A percentile compares a stretch with the other conserved stretches of the same genome.
Conservation (phyloP, 2,113 vertebrate species). For the Gallinago paraguaiae region DNA sequence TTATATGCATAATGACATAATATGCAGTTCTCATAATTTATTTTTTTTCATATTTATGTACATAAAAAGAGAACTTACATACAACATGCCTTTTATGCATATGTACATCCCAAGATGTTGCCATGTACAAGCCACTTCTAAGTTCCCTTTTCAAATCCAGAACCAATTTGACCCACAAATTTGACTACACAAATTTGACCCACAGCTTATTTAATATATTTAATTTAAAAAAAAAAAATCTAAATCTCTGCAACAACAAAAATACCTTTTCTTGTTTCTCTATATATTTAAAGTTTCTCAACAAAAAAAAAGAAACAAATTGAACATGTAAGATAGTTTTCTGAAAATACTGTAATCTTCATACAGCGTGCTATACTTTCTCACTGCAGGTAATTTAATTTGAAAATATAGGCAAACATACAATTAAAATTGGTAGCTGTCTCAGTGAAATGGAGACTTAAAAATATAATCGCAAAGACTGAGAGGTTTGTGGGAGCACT, state of each 20-base stretch:
- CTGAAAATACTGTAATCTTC: neutral
- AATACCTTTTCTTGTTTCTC: neutral
- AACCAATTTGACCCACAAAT: neutral
- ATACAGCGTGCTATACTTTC: neutral
- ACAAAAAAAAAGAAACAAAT: neutral
- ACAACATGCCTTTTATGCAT: neutral
- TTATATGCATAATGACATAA: neutral
- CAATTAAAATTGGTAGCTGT: neutral
- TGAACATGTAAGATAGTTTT: neutral
- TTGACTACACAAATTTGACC: neutral
- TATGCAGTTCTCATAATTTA: neutral
- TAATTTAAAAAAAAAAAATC: neutral
- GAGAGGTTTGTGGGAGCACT: neutral
- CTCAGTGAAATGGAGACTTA: neutral
- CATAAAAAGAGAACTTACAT: neutral
- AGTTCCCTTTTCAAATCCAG: neutral
- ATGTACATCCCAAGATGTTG: neutral
- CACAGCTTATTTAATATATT: neutral
- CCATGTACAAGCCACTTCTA: neutral
- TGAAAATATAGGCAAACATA: neutral
- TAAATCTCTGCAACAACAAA: neutral
- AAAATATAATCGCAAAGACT: neutral
- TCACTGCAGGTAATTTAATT: neutral
- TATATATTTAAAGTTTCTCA: neutral
- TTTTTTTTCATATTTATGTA: neutral